Evolutionary conservation across 2,888 invertebrate species (phyloP).

Genomic region (Panzeria rudis): DNA sequence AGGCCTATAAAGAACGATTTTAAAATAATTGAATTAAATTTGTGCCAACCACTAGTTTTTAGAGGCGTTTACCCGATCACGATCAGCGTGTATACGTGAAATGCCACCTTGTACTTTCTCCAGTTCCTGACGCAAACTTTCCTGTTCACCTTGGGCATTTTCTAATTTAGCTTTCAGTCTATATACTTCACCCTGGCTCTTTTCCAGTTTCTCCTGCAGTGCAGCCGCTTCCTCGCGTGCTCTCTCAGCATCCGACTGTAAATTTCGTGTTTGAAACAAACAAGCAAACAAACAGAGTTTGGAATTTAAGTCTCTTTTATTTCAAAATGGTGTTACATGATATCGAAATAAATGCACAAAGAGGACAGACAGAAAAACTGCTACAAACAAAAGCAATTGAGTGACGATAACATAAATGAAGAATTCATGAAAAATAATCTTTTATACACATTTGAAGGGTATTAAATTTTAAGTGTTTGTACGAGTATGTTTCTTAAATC

Average conservation of each 20-base stretch:
- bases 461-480: constrained; percentile 8
- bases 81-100: constrained; percentile 93
- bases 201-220: constrained; percentile 95
- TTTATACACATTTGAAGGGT: constrained; percentile 37
- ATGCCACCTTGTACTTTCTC: constrained; percentile 93
- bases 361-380: constrained; percentile 69
- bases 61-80: constrained; percentile 87
- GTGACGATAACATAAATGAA: constrained; percentile 55
- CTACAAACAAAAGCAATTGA: constrained; percentile 71
- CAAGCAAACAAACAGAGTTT: constrained; percentile 44
- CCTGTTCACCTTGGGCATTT: constrained; percentile 97
- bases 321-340: constrained; percentile 39
- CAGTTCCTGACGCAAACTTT: constrained; percentile 95
- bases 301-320: constrained; percentile 47
- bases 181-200: constrained; percentile 97
- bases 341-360: constrained; percentile 62
- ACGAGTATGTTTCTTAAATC: constrained; percentile 3
- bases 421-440: constrained; percentile 32
- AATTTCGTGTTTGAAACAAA: constrained; percentile 39
- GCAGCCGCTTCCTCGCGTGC: constrained; percentile 92
- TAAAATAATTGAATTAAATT: not conserved
- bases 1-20: constrained; percentile 83
- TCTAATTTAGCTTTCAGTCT: constrained; percentile 96
- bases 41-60: not conserved
- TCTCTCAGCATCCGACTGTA: constrained; percentile 91